Conservation (phyloP, 1,140 invertebrate genomes). For the Coboldia fuscipes region DNA sequence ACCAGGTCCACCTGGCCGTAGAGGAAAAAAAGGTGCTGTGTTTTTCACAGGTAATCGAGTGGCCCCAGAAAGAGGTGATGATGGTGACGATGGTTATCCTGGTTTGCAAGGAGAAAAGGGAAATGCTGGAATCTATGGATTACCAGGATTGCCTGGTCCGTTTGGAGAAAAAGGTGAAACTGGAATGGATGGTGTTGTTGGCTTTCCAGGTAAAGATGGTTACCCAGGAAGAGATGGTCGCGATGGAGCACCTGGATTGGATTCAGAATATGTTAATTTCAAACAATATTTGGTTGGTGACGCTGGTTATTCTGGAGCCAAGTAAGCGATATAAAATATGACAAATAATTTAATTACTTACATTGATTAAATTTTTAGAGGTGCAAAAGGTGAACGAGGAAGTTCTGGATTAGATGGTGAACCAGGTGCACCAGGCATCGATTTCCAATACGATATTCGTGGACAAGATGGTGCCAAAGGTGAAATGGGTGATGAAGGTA, state of each 20-base stretch:
- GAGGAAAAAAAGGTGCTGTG: constrained; percentile 19
- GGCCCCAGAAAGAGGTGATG: background rate
- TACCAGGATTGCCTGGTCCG: background rate
- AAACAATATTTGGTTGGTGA: constrained; percentile 23
- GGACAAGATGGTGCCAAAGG: constrained; percentile 23
- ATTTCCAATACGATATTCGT: constrained; percentile 1
- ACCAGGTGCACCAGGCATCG: background rate
- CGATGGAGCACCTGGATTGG: constrained; percentile 22
- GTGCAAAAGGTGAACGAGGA: constrained; percentile 25
- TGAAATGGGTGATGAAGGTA: constrained; percentile 29
- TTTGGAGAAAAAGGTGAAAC: constrained; percentile 1
- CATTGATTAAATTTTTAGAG: constrained; percentile 10
- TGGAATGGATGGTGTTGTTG: background rate
- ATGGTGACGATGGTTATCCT: background rate
- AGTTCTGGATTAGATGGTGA: too few relatives aligned
- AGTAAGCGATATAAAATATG: constrained; percentile 7
- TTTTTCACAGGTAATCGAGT: background rate
- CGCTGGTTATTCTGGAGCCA: constrained; percentile 20
- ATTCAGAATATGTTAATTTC: constrained; percentile 26
- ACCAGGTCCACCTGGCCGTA: constrained; percentile 21
- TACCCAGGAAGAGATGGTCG: constrained; percentile 20
- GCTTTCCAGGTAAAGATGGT: constrained; percentile 23
- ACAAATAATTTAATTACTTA: background rate
- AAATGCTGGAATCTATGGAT: background rate
- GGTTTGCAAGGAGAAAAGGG: constrained; percentile 1